phyloP scores from a whole-genome alignment of 2,797 vertebrate genomes.

The Malurus leucopterus region DNA sequence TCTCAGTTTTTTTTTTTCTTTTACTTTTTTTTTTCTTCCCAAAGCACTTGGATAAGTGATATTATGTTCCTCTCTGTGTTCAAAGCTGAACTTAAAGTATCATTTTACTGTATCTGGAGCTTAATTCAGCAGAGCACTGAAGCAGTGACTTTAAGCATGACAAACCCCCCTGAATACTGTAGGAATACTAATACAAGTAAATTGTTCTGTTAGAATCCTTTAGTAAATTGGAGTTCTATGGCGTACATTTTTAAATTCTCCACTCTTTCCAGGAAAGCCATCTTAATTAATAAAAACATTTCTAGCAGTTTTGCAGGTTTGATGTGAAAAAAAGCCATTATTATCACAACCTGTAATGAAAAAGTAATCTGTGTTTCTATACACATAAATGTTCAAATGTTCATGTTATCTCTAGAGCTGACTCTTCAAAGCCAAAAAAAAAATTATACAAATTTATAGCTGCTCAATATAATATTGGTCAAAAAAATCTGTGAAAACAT shows the following conservation, averaged over 20 bases:
- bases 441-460: not conserved
- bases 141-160: not conserved
- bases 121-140: not conserved
- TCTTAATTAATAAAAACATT: not conserved
- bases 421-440: rapidly evolving
- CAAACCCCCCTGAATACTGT: not conserved
- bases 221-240: not conserved
- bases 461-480: rapidly evolving
- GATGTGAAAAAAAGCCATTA: not conserved
- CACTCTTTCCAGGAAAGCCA: not conserved
- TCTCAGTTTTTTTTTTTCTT: not conserved
- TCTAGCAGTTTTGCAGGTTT: not conserved
- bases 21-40: not conserved
- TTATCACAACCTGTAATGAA: not conserved
- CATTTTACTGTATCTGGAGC: not conserved
- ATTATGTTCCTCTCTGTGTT: conserved; percentile 1
- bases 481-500: not conserved
- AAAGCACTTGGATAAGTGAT: conserved; percentile 16
- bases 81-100: not conserved
- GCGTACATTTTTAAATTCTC: rapidly evolving
- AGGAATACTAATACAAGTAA: not conserved
- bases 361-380: not conserved
- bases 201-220: not conserved
- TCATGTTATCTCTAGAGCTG: not conserved
- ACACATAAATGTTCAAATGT: not conserved